Percentiles rank a stretch among this genome's conserved stretches.
Evolutionary conservation across 2,113 vertebrate species (phyloP).

Genomic region (Syrrhaptes paradoxus): DNA sequence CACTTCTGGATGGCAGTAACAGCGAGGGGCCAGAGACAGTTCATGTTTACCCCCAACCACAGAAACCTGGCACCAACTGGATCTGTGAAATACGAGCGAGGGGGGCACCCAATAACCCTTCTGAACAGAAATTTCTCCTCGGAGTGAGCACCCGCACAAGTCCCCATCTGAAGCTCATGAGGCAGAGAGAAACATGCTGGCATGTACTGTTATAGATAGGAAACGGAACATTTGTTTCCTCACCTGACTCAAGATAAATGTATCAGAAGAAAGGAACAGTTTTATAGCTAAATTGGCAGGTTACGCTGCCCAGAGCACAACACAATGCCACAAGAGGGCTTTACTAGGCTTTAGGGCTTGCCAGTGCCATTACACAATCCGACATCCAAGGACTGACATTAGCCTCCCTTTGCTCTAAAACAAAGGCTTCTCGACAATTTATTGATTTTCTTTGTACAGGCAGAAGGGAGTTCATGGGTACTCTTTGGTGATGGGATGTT

Average conservation of each 20-base stretch:
- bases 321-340: background rate
- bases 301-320: background rate
- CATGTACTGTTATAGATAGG: background rate
- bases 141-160: background rate
- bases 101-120: background rate
- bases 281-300: background rate
- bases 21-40: background rate
- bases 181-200: background rate
- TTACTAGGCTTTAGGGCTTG: background rate
- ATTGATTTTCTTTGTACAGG: background rate
- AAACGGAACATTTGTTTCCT: background rate
- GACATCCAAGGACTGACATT: background rate
- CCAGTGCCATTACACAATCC: background rate
- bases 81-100: accelerated
- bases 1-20: background rate
- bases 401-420: background rate
- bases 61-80: background rate
- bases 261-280: background rate
- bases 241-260: background rate
- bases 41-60: background rate
- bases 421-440: background rate
- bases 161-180: background rate
- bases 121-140: background rate
- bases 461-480: background rate
- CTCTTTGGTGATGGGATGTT: background rate